Percentiles rank a stretch among this genome's conserved stretches.
Conservation (phyloP, 2,888 invertebrate genomes). For the Epicampocera succincta region DNA sequence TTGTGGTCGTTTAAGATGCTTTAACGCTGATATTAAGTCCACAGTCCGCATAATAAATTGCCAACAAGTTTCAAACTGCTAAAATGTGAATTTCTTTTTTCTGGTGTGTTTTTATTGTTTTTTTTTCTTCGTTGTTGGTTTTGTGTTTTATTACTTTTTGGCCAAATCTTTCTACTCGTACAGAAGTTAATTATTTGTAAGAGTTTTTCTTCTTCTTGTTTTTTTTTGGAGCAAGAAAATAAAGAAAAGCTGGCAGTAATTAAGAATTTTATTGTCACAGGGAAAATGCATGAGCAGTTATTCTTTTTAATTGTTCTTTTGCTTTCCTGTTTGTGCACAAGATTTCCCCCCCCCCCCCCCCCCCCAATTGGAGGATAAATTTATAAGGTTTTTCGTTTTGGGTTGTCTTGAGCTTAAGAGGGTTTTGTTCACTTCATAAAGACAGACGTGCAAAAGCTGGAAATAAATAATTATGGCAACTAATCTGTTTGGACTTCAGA, state of each 20-base stretch:
- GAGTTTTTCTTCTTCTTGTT: conserved; percentile 1
- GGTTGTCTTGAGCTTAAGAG: neutral
- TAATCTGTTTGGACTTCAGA: conserved; percentile 4
- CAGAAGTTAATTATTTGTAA: conserved; percentile 60
- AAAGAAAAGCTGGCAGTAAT: conserved; percentile 33
- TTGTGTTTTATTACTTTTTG: neutral
- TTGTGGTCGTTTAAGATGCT: conserved; percentile 68
- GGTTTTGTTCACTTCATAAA: conserved; percentile 33
- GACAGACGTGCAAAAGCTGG: neutral
- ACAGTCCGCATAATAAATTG: conserved; percentile 61
- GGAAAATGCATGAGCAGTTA: conserved; percentile 23
- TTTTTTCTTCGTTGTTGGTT: neutral
- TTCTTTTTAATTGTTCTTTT: conserved; percentile 4
- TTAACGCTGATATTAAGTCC: conserved; percentile 63
- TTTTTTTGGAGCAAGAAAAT: neutral
- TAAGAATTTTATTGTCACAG: conserved; percentile 44
- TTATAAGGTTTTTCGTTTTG: neutral
- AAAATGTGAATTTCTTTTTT: neutral
- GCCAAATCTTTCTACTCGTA: conserved; percentile 7
- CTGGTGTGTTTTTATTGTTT: neutral
- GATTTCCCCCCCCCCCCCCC: no score
- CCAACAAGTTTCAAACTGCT: neutral
- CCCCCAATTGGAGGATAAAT: conserved; percentile 18
- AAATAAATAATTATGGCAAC: conserved; percentile 28
- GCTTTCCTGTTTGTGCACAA: conserved; percentile 23